Percentiles rank a stretch among this genome's conserved stretches.
These are phyloP conservation scores for Pseudorasbora parva DNA, from an alignment of 2,113 vertebrate genomes.

Conservation along the genomic window DNA sequence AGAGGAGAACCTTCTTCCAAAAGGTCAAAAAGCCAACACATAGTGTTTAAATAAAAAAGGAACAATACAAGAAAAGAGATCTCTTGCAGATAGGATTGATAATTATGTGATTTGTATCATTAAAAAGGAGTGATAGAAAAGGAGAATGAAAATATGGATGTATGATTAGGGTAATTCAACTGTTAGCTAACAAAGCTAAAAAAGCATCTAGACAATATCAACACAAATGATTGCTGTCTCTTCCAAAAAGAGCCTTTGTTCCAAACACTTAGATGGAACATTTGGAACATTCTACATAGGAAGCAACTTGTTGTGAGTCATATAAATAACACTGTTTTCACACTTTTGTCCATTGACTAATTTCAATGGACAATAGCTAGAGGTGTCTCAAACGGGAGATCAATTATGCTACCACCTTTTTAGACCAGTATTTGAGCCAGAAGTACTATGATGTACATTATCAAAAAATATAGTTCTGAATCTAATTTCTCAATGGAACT, in stretches of 20 bases:
- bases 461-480: neutral
- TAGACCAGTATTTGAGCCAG: neutral
- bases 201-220: neutral
- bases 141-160: neutral
- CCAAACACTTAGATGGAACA: neutral
- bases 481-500: neutral
- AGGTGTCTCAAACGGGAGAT: neutral
- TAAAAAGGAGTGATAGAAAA: slow-evolving; percentile 13
- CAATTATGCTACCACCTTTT: neutral
- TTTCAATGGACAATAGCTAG: neutral
- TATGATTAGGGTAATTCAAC: neutral
- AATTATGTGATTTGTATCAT: neutral
- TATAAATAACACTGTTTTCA: neutral
- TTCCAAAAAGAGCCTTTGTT: neutral
- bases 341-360: neutral
- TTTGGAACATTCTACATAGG: neutral
- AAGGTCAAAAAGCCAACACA: slow-evolving; percentile 44
- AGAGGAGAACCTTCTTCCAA: slow-evolving; percentile 49
- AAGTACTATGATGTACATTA: neutral
- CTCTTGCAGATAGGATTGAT: slow-evolving; percentile 32
- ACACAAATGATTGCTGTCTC: neutral
- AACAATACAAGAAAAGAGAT: neutral
- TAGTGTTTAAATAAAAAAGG: slow-evolving; percentile 24
- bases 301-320: neutral
- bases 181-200: slow-evolving; percentile 1